Evolutionary conservation across 2,888 invertebrate genomes (phyloP).

Genomic region (Agrilus cyanescens): DNA sequence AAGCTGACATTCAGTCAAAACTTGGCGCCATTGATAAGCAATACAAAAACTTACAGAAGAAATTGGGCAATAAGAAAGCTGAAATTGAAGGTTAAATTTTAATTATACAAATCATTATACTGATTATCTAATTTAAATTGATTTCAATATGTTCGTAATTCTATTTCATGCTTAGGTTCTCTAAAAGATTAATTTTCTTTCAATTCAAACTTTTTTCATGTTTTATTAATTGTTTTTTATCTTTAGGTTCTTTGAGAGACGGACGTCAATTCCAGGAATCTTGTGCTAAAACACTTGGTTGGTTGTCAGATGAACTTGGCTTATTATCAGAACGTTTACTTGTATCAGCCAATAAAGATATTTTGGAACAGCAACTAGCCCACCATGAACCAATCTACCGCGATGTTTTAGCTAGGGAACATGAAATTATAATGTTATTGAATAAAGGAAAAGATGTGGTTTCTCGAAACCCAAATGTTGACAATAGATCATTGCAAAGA

Average conservation of each 20-base stretch:
- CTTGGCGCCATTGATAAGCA: conserved; percentile 76
- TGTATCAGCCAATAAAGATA: conserved; percentile 76
- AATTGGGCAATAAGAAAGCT: conserved; percentile 78
- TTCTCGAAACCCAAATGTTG: conserved; percentile 33
- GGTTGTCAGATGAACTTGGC: conserved; percentile 73
- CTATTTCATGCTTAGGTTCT: too few relatives aligned
- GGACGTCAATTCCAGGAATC: conserved; percentile 83
- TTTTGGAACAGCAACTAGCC: conserved; percentile 76
- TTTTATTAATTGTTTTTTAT: background rate
- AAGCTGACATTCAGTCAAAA: conserved; percentile 83
- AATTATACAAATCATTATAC: too few relatives aligned
- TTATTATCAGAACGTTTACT: conserved; percentile 63
- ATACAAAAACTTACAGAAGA: conserved; percentile 79
- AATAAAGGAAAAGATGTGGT: conserved; percentile 76
- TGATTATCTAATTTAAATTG: conserved; percentile 34
- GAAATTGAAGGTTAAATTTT: conserved; percentile 61
- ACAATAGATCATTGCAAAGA: conserved; percentile 52
- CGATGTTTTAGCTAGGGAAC: conserved; percentile 78
- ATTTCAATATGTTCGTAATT: conserved; percentile 4
- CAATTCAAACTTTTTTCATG: background rate
- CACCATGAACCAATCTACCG: conserved; percentile 83
- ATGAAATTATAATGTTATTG: conserved; percentile 86
- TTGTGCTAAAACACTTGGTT: conserved; percentile 78
- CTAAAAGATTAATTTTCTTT: conserved; percentile 3
- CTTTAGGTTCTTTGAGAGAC: conserved; percentile 45